A percentile compares a stretch with the other conserved stretches of the same genome.
These are phyloP conservation scores for Deroptyus accipitrinus DNA, from an alignment of 2,113 vertebrate species.

Conservation along the genomic window DNA sequence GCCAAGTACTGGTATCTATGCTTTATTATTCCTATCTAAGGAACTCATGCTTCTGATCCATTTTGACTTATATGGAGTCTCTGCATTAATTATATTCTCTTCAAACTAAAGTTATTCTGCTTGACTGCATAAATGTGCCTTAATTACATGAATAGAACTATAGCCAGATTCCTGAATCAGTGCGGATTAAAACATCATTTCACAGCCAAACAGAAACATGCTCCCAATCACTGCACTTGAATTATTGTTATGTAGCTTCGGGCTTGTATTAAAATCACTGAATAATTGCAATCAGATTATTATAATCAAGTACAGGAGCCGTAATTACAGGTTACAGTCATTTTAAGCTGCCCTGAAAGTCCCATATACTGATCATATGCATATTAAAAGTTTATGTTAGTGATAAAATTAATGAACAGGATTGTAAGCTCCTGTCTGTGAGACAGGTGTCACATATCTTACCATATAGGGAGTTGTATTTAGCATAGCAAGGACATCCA, in stretches of 20 bases:
- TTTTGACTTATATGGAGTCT: slow-evolving; percentile 79
- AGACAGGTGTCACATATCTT: slow-evolving; percentile 72
- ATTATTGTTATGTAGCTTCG: slow-evolving; percentile 99
- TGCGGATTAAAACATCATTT: slow-evolving; percentile 92
- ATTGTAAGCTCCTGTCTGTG: slow-evolving; percentile 86
- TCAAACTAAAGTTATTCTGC: slow-evolving; percentile 85
- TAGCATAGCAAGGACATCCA: slow-evolving; percentile 56
- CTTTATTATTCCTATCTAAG: slow-evolving; percentile 69
- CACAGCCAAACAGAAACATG: slow-evolving; percentile 95
- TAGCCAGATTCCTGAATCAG: slow-evolving; percentile 80
- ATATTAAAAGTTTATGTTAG: slow-evolving; percentile 99
- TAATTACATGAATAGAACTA: slow-evolving; percentile 82
- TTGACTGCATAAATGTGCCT: slow-evolving; percentile 85
- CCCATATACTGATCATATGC: slow-evolving; percentile 89
- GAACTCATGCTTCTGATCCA: slow-evolving; percentile 78
- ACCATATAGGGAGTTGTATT: slow-evolving; percentile 45
- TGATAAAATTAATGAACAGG: slow-evolving; percentile 99
- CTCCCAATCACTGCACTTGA: slow-evolving; percentile 96
- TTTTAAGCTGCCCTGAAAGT: slow-evolving; percentile 95
- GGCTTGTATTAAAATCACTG: slow-evolving; percentile 99
- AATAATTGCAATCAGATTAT: slow-evolving; percentile 99
- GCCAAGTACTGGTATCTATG: slow-evolving; percentile 31
- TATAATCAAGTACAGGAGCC: slow-evolving; percentile 98
- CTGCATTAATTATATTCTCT: slow-evolving; percentile 85
- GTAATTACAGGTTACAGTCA: slow-evolving; percentile 99